A percentile compares a stretch with the other conserved stretches of the same genome.
These are phyloP conservation scores for Lasioglossum calceatum DNA, from an alignment of 2,888 invertebrate species.

Conservation along the genomic window DNA sequence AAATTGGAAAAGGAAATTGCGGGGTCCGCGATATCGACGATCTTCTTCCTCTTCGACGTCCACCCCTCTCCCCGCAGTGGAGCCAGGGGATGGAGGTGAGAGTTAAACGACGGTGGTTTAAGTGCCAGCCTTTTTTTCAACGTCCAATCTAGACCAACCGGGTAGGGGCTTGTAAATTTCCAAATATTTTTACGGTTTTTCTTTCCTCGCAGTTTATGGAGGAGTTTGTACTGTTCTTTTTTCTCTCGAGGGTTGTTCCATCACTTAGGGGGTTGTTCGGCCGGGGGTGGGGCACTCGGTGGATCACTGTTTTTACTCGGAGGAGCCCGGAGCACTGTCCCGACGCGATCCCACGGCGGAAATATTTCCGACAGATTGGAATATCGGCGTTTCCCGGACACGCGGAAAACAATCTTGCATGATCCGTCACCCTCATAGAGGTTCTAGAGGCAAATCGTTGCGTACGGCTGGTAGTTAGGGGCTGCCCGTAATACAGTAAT, in stretches of 20 bases:
- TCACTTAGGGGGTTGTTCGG: not conserved
- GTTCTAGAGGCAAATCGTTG: conserved; percentile 78
- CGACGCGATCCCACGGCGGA: conserved; percentile 14
- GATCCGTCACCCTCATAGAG: conserved; percentile 69
- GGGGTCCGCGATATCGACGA: conserved; percentile 74
- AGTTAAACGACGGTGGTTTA: conserved; percentile 59
- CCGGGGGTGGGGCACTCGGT: not conserved
- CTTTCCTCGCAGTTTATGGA: not conserved
- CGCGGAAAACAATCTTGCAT: conserved; percentile 71
- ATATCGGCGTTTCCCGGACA: conserved; percentile 59
- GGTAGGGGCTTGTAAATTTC: conserved; percentile 31
- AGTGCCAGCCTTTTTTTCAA: conserved; percentile 35
- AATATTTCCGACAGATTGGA: conserved; percentile 54
- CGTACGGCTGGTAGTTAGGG: conserved; percentile 82
- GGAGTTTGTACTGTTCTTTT: not conserved
- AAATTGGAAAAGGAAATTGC: conserved; percentile 84
- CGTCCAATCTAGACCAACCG: conserved; percentile 5
- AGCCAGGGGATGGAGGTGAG: not conserved
- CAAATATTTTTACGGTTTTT: conserved; percentile 29
- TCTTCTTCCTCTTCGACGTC: conserved; percentile 29
- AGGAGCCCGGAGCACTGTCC: not conserved
- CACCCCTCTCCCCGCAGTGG: not conserved
- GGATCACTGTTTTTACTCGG: not conserved
- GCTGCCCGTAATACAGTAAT: conserved; percentile 84
- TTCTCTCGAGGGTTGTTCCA: not conserved